These are phyloP conservation scores for Sebastes matsubarae DNA, from an alignment of 2,797 vertebrate genomes.

Conservation along the genomic window DNA sequence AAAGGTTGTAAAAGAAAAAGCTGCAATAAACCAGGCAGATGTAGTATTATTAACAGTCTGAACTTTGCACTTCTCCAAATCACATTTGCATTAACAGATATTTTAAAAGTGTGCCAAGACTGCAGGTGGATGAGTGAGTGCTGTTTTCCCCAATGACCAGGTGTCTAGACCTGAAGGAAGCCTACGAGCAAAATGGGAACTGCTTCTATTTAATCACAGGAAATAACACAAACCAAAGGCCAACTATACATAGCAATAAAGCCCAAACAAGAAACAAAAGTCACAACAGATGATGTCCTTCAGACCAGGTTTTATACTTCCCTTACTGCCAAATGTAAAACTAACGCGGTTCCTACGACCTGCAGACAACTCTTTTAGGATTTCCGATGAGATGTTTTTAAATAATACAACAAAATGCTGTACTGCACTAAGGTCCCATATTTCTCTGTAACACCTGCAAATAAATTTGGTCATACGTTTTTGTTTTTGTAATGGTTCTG, in stretches of 20 bases:
- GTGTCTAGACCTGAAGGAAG: constrained; percentile 63
- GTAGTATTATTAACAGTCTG: not conserved
- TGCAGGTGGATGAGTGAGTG: constrained; percentile 26
- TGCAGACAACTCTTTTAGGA: not conserved
- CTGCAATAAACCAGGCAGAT: constrained; percentile 16
- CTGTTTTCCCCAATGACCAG: constrained; percentile 36
- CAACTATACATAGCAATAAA: constrained; percentile 82
- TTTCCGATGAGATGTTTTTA: not conserved
- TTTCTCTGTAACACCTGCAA: not conserved
- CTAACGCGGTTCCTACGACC: not conserved
- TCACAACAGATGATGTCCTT: constrained; percentile 84
- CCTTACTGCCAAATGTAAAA: not conserved
- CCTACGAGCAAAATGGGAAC: constrained; percentile 8
- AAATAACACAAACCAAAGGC: constrained; percentile 83
- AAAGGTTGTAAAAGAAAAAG: constrained; percentile 1
- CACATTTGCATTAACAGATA: not conserved
- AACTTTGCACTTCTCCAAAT: constrained; percentile 15
- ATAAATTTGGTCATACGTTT: not conserved
- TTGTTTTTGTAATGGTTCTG: not conserved
- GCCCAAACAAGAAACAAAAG: constrained; percentile 84
- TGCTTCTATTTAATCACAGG: constrained; percentile 75
- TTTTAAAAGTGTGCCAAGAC: not conserved
- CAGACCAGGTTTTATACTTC: constrained; percentile 68
- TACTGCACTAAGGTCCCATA: too few relatives aligned
- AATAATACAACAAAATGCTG: not conserved